Evolutionary conservation across 2,113 vertebrate species (phyloP).

Genomic region (Picathartes gymnocephalus): DNA sequence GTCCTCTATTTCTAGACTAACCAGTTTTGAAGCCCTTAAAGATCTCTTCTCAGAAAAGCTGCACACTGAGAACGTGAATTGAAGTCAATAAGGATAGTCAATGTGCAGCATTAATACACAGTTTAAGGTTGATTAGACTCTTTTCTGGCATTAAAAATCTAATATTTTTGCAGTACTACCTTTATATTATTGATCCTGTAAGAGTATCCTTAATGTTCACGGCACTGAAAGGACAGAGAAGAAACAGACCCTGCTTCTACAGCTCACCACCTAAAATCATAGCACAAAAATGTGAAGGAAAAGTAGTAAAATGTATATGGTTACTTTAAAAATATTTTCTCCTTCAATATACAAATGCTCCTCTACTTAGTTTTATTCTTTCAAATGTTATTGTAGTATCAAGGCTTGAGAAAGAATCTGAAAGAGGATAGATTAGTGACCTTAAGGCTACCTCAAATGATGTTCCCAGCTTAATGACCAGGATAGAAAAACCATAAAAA

Average conservation of each 20-base stretch:
- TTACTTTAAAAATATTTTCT: slow-evolving; percentile 62
- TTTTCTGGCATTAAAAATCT: background rate
- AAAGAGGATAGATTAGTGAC: slow-evolving; percentile 21
- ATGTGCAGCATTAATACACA: background rate
- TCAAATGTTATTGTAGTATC: slow-evolving; percentile 32
- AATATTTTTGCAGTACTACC: background rate
- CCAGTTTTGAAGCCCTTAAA: background rate
- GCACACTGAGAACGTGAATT: background rate
- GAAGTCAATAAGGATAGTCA: background rate
- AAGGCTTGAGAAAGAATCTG: slow-evolving; percentile 17
- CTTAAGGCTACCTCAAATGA: background rate
- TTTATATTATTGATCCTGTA: slow-evolving; percentile 21
- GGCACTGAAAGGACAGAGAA: slow-evolving; percentile 41
- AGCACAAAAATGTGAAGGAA: slow-evolving; percentile 47
- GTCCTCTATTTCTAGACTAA: background rate
- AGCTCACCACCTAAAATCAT: slow-evolving; percentile 59
- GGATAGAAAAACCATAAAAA: background rate
- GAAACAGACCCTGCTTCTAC: slow-evolving; percentile 39
- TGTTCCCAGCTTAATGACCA: background rate
- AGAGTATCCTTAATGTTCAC: slow-evolving; percentile 22
- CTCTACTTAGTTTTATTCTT: slow-evolving; percentile 46
- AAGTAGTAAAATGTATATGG: slow-evolving; percentile 54
- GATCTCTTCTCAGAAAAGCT: background rate
- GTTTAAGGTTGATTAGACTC: background rate
- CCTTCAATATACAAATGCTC: slow-evolving; percentile 44